phyloP scores from a whole-genome alignment of 2,797 vertebrate species.

The Anableps anableps region DNA sequence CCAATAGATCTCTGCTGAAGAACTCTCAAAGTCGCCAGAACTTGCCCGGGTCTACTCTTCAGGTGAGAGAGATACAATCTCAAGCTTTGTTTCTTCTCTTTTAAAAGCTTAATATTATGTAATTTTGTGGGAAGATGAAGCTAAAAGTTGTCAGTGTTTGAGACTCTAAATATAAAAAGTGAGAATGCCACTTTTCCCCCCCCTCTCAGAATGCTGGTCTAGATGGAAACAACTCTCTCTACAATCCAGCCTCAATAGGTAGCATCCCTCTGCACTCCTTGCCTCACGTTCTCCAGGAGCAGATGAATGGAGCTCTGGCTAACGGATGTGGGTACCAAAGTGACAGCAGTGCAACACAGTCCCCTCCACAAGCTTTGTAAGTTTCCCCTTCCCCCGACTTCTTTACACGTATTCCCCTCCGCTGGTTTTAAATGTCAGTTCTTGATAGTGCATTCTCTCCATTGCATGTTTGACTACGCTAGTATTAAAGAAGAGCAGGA shows the following conservation, averaged over 20 bases:
- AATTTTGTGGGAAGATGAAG: neutral
- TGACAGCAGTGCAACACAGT: slow-evolving; percentile 95
- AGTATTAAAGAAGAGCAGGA: slow-evolving; percentile 95
- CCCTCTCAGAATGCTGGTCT: slow-evolving; percentile 83
- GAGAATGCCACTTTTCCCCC: slow-evolving; percentile 33
- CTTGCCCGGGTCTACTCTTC: slow-evolving; percentile 86
- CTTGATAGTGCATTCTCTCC: neutral
- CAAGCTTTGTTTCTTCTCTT: neutral
- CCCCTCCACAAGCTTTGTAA: slow-evolving; percentile 93
- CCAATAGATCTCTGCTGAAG: slow-evolving; percentile 90
- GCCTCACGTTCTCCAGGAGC: slow-evolving; percentile 90
- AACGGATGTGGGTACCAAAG: slow-evolving; percentile 93
- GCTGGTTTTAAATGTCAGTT: neutral
- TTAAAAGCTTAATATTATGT: neutral
- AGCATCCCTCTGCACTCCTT: slow-evolving; percentile 90
- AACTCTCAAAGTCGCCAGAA: slow-evolving; percentile 90
- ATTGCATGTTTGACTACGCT: slow-evolving; percentile 65
- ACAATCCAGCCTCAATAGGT: slow-evolving; percentile 89
- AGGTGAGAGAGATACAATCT: slow-evolving; percentile 75
- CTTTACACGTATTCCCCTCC: neutral
- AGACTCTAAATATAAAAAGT: slow-evolving; percentile 7
- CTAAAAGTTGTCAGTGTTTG: neutral
- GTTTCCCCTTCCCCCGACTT: slow-evolving; percentile 50
- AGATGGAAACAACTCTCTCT: slow-evolving; percentile 88
- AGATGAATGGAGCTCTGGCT: slow-evolving; percentile 88